Evolutionary conservation across 2,888 invertebrate species (phyloP).

Genomic region (Chalcis sispes): DNA sequence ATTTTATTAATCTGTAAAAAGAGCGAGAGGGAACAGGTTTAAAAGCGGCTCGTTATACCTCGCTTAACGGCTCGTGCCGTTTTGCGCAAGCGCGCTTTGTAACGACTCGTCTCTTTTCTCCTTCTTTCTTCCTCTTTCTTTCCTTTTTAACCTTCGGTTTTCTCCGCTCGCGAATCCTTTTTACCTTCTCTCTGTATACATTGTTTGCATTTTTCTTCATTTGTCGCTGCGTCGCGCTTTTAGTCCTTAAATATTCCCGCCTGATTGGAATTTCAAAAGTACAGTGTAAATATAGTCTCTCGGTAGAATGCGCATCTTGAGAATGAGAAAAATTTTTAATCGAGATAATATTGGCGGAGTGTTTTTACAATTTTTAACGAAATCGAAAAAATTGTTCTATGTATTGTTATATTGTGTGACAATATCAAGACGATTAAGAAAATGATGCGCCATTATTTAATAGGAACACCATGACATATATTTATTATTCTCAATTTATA

Average conservation of each 20-base stretch:
- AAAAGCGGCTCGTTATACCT: slow-evolving; percentile 57
- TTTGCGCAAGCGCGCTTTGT: not conserved
- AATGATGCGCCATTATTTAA: too few relatives aligned
- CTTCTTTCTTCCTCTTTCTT: slow-evolving; percentile 33
- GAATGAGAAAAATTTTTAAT: too few relatives aligned
- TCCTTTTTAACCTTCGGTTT: not conserved
- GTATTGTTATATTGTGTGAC: too few relatives aligned
- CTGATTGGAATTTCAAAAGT: slow-evolving; percentile 13
- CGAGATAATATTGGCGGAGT: too few relatives aligned
- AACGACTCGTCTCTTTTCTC: slow-evolving; percentile 30
- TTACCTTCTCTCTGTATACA: not conserved
- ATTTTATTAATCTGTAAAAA: slow-evolving; percentile 73
- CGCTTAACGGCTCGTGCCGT: too few relatives aligned
- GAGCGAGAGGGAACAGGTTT: slow-evolving; percentile 68
- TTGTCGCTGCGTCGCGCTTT: slow-evolving; percentile 16
- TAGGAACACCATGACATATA: too few relatives aligned
- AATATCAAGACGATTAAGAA: too few relatives aligned
- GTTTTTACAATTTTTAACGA: too few relatives aligned
- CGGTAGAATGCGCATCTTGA: too few relatives aligned
- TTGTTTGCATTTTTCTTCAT: not conserved
- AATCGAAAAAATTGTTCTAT: too few relatives aligned
- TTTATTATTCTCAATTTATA: too few relatives aligned
- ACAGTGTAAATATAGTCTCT: too few relatives aligned
- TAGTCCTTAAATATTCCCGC: slow-evolving; percentile 19
- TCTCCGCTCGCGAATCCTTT: not conserved